phyloP scores from a whole-genome alignment of 2,888 invertebrate genomes.

The Euzetes globulus region DNA sequence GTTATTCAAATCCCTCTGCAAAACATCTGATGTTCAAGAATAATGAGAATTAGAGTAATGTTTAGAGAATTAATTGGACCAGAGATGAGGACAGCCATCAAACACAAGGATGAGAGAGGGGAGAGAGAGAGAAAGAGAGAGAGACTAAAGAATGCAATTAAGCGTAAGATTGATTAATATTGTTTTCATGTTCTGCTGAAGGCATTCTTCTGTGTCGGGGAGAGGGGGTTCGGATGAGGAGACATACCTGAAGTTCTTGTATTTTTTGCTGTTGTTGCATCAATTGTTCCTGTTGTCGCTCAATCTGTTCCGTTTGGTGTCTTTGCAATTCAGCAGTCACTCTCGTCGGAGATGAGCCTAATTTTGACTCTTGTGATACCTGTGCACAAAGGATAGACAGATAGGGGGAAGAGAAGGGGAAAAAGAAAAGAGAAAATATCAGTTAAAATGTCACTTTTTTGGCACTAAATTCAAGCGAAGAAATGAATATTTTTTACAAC shows the following conservation, averaged over 20 bases:
- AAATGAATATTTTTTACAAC: neutral
- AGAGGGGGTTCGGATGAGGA: neutral
- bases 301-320: slow-evolving; percentile 27
- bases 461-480: slow-evolving; percentile 19
- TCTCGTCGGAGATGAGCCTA: neutral
- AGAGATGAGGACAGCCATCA: no score
- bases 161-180: slow-evolving; percentile 7
- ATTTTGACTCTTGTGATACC: slow-evolving; percentile 16
- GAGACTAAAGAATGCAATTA: neutral
- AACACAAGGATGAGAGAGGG: neutral
- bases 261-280: slow-evolving; percentile 24
- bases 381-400: neutral
- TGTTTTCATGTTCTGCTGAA: neutral
- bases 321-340: slow-evolving; percentile 25
- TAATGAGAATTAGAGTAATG: neutral
- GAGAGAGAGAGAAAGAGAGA: neutral
- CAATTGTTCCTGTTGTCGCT: slow-evolving; percentile 28
- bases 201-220: neutral
- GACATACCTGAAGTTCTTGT: slow-evolving; percentile 28
- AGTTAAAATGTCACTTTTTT: slow-evolving; percentile 13
- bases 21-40: neutral
- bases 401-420: neutral
- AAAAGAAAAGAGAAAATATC: neutral
- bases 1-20: neutral
- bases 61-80: neutral